Conservation (phyloP, 2,113 vertebrate species). For the Ptilonorhynchus violaceus region DNA sequence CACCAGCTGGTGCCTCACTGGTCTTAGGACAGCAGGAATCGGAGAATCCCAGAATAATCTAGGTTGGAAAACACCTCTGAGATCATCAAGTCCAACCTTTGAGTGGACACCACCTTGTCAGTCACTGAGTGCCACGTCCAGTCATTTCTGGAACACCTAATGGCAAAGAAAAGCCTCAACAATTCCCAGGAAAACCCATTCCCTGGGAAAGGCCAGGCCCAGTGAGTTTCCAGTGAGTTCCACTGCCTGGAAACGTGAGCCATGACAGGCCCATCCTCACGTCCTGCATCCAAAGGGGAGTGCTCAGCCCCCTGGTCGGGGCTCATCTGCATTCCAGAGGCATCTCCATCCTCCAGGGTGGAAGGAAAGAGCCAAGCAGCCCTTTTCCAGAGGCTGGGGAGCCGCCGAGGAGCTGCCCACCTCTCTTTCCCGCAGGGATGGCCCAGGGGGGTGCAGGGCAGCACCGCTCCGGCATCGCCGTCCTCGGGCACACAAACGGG, state of each 20-base stretch:
- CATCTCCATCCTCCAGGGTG: neutral
- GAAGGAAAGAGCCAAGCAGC: neutral
- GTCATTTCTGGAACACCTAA: accelerated
- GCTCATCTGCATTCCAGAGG: constrained; percentile 15
- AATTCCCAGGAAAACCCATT: neutral
- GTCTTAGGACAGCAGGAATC: neutral
- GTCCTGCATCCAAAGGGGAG: neutral
- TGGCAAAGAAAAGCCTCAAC: too few relatives aligned
- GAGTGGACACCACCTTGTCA: accelerated
- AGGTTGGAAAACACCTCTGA: neutral
- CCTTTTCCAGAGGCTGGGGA: neutral
- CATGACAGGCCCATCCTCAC: neutral
- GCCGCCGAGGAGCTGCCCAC: neutral
- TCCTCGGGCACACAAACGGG: neutral
- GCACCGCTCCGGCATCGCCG: neutral
- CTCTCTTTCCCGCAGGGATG: neutral
- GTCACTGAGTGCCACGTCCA: accelerated
- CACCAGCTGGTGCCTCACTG: accelerated
- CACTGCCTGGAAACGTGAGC: neutral
- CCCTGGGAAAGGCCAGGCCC: neutral
- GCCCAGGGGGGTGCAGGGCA: neutral
- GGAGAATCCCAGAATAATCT: neutral
- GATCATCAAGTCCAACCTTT: neutral
- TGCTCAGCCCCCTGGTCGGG: neutral
- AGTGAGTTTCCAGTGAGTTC: too few relatives aligned